phyloP scores from a whole-genome alignment of 2,113 vertebrate species.

The Corapipo altera region DNA sequence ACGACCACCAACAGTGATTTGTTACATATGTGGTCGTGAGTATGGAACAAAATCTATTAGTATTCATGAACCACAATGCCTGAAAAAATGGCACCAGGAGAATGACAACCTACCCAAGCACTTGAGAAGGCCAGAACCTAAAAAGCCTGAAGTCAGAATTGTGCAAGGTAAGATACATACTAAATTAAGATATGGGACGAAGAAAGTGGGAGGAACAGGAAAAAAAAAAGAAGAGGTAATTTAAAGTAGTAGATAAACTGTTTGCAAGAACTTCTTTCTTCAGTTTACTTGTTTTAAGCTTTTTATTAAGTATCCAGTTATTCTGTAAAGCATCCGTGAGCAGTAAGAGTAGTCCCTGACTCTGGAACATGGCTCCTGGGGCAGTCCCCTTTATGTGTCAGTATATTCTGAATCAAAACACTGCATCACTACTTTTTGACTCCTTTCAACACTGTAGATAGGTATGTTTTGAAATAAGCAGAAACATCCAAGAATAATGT shows the following conservation, averaged over 20 bases:
- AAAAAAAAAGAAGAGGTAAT: background rate
- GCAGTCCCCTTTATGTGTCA: background rate
- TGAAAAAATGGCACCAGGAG: constrained; percentile 79
- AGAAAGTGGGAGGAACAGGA: background rate
- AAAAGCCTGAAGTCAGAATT: constrained; percentile 65
- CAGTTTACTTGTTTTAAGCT: background rate
- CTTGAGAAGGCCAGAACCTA: constrained; percentile 72
- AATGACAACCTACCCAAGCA: constrained; percentile 74
- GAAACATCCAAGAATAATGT: background rate
- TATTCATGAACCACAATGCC: constrained; percentile 79
- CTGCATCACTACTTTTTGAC: background rate
- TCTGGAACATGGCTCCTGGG: background rate
- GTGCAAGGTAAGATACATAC: constrained; percentile 67
- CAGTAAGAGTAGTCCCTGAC: background rate
- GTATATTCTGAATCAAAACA: background rate
- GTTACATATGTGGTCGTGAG: constrained; percentile 76
- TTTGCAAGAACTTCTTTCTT: background rate
- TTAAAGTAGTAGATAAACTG: background rate
- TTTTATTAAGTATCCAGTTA: background rate
- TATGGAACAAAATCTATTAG: constrained; percentile 78
- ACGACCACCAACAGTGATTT: constrained; percentile 70
- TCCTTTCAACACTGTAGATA: background rate
- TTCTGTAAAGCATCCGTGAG: background rate
- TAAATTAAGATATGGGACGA: background rate
- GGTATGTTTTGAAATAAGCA: background rate